Evolutionary conservation across 2,888 invertebrate genomes (phyloP).

Genomic region (Cetonia aurata): DNA sequence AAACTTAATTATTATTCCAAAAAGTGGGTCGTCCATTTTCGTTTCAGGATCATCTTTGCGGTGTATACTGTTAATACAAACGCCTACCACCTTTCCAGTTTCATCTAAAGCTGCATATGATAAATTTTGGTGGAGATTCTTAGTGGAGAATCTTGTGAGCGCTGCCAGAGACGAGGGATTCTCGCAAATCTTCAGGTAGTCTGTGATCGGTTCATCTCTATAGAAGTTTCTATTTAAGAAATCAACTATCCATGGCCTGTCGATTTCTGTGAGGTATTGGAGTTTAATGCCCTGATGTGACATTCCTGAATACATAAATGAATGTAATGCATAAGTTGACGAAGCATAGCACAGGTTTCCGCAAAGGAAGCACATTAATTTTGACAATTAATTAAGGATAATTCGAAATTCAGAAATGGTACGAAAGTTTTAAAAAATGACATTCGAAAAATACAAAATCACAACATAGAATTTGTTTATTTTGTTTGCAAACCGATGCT

Average conservation of each 20-base stretch:
- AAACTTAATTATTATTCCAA: constrained; percentile 74
- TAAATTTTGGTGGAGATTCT: constrained; percentile 71
- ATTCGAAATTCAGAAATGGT: too few relatives aligned
- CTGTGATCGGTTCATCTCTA: constrained; percentile 79
- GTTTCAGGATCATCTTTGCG: constrained; percentile 66
- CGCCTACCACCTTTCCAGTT: constrained; percentile 69
- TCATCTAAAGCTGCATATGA: constrained; percentile 74
- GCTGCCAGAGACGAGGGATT: constrained; percentile 74
- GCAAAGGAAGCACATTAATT: too few relatives aligned
- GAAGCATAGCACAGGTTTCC: too few relatives aligned
- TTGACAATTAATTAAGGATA: too few relatives aligned
- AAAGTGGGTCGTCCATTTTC: constrained; percentile 72
- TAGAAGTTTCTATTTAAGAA: constrained; percentile 76
- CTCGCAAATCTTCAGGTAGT: constrained; percentile 72
- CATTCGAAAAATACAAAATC: too few relatives aligned
- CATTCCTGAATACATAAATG: constrained; percentile 5
- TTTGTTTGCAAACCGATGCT: too few relatives aligned
- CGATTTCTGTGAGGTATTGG: constrained; percentile 61
- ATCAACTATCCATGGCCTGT: constrained; percentile 67
- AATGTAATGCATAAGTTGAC: too few relatives aligned
- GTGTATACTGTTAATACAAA: constrained; percentile 60
- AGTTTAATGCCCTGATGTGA: constrained; percentile 54
- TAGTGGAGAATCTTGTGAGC: constrained; percentile 73
- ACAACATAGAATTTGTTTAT: too few relatives aligned
- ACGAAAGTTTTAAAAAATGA: too few relatives aligned